Conservation (phyloP, 2,888 invertebrate genomes). For the Acanthococcus lagerstroemiae region DNA sequence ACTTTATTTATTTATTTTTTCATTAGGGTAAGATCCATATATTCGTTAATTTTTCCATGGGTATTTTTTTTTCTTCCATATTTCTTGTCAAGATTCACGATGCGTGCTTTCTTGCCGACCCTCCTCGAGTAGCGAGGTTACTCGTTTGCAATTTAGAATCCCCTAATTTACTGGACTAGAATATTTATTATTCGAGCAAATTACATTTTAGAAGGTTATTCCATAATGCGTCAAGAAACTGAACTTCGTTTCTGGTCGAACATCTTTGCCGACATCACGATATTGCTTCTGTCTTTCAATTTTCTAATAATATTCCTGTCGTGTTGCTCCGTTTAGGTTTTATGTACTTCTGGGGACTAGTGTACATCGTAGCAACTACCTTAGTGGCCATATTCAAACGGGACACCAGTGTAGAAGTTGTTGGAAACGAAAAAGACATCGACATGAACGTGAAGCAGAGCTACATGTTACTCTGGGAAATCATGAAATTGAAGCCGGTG, state of each 20-base stretch:
- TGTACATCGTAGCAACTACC: constrained; percentile 83
- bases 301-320: constrained; percentile 37
- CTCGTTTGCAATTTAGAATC: too few species aligned
- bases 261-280: not conserved
- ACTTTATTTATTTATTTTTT: too few species aligned
- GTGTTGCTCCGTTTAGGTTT: constrained; percentile 54
- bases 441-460: constrained; percentile 49
- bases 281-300: not conserved
- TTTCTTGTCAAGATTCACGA: too few species aligned
- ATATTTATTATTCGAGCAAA: too few species aligned
- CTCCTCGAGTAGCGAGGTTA: too few species aligned
- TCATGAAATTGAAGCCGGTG: constrained; percentile 73
- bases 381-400: constrained; percentile 42
- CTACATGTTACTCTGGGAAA: constrained; percentile 70
- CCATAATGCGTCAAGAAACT: not conserved
- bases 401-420: constrained; percentile 19
- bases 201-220: too few species aligned
- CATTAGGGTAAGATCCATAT: too few species aligned
- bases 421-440: constrained; percentile 19
- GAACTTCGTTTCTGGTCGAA: not conserved
- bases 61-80: too few species aligned
- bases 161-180: too few species aligned
- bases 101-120: too few species aligned
- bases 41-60: too few species aligned
- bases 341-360: constrained; percentile 87